Evolutionary conservation across 2,888 invertebrate species (phyloP).

Genomic region (Deilephila elpenor): DNA sequence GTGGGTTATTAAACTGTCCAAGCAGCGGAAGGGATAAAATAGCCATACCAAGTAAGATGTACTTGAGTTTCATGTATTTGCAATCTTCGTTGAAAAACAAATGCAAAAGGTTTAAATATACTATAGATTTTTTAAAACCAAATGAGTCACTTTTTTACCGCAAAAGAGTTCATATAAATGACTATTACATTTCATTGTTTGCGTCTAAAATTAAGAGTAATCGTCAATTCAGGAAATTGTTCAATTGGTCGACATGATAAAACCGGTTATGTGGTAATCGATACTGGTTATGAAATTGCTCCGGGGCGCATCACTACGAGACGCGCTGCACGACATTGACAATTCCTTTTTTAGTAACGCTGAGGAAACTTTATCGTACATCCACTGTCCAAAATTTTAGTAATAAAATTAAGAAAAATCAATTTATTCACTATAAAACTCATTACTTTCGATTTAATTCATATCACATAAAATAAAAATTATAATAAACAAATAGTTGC

Average conservation of each 20-base stretch:
- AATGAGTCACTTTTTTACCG: background rate
- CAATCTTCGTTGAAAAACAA: background rate
- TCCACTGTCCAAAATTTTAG: background rate
- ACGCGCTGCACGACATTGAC: constrained; percentile 7
- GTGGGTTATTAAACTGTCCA: no score
- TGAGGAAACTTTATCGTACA: background rate
- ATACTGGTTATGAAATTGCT: constrained; percentile 20
- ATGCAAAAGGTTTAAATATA: background rate
- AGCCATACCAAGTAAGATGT: no score
- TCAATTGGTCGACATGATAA: constrained; percentile 15
- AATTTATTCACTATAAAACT: background rate
- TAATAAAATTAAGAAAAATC: no score
- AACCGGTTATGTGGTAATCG: constrained; percentile 23
- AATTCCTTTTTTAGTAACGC: background rate
- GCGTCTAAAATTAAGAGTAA: constrained; percentile 23
- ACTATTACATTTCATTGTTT: constrained; percentile 11
- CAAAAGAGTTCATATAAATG: background rate
- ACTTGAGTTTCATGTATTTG: no score
- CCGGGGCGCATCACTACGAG: constrained; percentile 12
- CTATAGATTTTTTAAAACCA: background rate
- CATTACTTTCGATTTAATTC: background rate
- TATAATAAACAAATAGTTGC: no score
- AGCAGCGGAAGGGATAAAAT: no score
- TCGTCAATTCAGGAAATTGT: constrained; percentile 26
- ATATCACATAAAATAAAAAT: background rate